Evolutionary conservation across 2,797 vertebrate species (phyloP).

Genomic region (Hipposideros larvatus): DNA sequence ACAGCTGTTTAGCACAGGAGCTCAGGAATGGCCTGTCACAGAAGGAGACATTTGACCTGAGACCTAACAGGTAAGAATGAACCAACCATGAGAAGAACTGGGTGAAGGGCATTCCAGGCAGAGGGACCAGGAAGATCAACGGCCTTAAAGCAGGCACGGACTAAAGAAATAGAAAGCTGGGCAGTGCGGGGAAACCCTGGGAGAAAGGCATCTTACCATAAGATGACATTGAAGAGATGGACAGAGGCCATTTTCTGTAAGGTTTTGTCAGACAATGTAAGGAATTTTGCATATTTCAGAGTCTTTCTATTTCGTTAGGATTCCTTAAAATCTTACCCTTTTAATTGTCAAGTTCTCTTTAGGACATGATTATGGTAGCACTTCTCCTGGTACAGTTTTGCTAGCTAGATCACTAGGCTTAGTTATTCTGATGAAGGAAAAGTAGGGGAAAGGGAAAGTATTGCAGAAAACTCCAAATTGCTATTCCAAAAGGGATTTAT

Average conservation of each 20-base stretch:
- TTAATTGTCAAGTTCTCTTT: background rate
- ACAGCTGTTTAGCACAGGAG: background rate
- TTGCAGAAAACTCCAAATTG: constrained; percentile 14
- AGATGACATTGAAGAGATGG: background rate
- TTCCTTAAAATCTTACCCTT: background rate
- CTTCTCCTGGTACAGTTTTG: background rate
- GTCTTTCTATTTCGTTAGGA: background rate
- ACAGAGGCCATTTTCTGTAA: background rate
- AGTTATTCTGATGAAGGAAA: background rate
- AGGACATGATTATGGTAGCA: background rate
- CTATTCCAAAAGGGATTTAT: constrained; percentile 1
- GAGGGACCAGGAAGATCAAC: background rate
- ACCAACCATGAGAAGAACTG: background rate
- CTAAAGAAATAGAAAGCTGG: background rate
- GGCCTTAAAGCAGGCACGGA: background rate
- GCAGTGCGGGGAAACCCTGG: background rate
- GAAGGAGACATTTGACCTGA: background rate
- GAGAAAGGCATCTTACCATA: background rate
- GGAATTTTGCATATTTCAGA: background rate
- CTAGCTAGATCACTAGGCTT: background rate
- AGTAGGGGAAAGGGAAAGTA: background rate
- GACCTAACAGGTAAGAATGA: background rate
- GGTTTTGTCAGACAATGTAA: background rate
- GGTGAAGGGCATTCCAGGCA: background rate
- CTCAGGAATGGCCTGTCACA: background rate